Conservation (phyloP, 2,113 vertebrate species). For the Chaetodon auriga region DNA sequence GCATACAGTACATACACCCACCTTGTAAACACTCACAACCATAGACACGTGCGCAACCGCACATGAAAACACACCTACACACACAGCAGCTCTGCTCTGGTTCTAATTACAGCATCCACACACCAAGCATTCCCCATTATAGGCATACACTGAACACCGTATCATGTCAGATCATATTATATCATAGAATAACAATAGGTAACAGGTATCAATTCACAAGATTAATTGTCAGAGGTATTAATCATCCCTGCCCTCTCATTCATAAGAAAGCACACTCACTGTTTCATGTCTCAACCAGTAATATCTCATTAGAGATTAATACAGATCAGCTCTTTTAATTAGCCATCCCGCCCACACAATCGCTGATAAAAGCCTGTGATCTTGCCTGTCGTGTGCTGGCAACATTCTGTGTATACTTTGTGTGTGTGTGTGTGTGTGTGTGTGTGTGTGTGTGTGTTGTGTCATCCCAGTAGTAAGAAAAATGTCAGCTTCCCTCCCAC, state of each 20-base stretch:
- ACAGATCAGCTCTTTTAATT: constrained; percentile 75
- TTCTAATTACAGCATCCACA: constrained; percentile 43
- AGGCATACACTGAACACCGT: neutral
- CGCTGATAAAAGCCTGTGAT: constrained; percentile 61
- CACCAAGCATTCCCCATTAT: constrained; percentile 7
- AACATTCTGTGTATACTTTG: neutral
- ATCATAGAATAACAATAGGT: constrained; percentile 43
- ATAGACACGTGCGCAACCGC: neutral
- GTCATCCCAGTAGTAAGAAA: constrained; percentile 25
- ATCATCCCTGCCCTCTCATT: constrained; percentile 63
- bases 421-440: constrained; percentile 11
- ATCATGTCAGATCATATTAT: constrained; percentile 36
- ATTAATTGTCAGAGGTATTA: constrained; percentile 55
- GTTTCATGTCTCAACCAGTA: constrained; percentile 57
- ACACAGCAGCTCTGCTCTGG: neutral
- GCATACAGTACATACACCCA: constrained; percentile 4
- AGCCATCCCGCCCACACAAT: constrained; percentile 57
- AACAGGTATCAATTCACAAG: constrained; percentile 47
- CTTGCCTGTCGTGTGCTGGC: constrained; percentile 18
- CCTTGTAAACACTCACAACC: neutral
- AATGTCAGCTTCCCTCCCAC: constrained; percentile 34
- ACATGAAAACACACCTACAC: constrained; percentile 16
- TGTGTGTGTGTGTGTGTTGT: constrained; percentile 29
- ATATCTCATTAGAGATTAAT: constrained; percentile 75
- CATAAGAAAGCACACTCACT: constrained; percentile 50